Conservation (phyloP, 2,797 vertebrate genomes). For the Gambusia yucatana region DNA sequence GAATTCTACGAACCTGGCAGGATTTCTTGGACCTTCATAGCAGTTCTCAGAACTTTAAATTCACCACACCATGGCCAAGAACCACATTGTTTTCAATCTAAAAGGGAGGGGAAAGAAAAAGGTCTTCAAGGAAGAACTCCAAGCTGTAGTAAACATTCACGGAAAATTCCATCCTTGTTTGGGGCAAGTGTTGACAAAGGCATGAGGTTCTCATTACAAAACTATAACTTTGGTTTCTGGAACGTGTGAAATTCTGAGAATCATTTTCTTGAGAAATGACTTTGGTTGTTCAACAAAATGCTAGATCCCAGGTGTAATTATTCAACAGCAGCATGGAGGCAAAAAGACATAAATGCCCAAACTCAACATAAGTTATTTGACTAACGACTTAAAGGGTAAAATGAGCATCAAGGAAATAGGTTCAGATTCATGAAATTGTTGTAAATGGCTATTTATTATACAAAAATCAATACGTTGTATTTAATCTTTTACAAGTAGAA, state of each 20-base stretch:
- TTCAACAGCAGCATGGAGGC: neutral
- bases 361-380: neutral
- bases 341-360: neutral
- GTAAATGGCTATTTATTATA: neutral
- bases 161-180: slow-evolving; percentile 5
- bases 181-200: slow-evolving; percentile 17
- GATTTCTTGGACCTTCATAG: neutral
- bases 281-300: neutral
- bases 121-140: neutral
- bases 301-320: neutral
- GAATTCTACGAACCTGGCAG: neutral
- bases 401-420: neutral
- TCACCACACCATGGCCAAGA: neutral
- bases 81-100: neutral
- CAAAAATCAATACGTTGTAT: neutral
- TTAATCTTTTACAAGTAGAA: neutral
- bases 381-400: neutral
- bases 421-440: neutral
- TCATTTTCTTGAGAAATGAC: neutral
- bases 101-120: neutral
- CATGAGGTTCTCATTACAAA: neutral
- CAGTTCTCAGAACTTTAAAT: neutral
- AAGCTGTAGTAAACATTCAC: neutral
- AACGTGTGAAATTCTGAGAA: slow-evolving; percentile 14
- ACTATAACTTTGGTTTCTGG: neutral